Evolutionary conservation across 1,140 invertebrate species (phyloP).

Genomic region (Calliphora vicina): DNA sequence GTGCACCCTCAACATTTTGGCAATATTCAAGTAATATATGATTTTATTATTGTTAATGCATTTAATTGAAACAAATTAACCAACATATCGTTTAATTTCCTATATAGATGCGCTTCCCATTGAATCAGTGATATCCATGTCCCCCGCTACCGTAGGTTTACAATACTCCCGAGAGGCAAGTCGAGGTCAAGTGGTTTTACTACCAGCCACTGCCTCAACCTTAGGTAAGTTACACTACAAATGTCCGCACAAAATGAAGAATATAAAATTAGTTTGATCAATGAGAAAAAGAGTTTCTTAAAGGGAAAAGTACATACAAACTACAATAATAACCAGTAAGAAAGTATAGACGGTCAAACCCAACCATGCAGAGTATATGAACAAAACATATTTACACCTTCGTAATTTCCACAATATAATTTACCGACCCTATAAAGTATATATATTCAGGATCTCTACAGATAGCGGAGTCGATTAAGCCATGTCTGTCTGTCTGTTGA

Average conservation of each 20-base stretch:
- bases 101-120: conserved; percentile 68
- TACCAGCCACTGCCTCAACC: conserved; percentile 70
- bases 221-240: conserved; percentile 51
- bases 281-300: neutral
- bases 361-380: no score
- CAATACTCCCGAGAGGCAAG: conserved; percentile 84
- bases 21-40: conserved; percentile 74
- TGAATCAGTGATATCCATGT: conserved; percentile 74
- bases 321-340: no score
- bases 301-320: neutral
- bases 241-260: neutral
- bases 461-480: no score
- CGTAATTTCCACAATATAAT: no score
- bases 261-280: neutral
- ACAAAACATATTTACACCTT: no score
- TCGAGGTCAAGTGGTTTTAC: conserved; percentile 79
- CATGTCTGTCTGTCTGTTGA: no score
- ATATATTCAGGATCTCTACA: no score
- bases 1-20: conserved; percentile 71
- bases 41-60: neutral
- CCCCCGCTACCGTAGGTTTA: conserved; percentile 74
- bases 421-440: no score
- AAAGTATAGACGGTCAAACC: no score
- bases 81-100: neutral
- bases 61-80: neutral